Base-by-base conservation (phyloP, 1,140 invertebrate genomes). In the Tetramorium parvispinum region DNA sequence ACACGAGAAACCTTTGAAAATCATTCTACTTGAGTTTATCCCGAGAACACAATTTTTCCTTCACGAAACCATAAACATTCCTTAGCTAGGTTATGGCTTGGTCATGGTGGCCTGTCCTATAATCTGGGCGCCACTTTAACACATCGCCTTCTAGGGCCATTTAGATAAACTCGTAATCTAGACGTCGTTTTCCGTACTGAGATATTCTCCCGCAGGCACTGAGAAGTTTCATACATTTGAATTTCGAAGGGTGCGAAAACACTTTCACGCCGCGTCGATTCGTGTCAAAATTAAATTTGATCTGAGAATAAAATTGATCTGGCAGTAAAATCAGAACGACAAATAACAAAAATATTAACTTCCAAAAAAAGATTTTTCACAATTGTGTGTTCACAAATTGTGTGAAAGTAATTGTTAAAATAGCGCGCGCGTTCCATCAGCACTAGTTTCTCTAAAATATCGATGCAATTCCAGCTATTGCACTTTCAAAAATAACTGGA, bases 121-220 rank as follows among this genome's bases (percentile, higher is more conserved):
- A 94, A 94, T 93, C 93, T 94, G 88, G 78, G 85, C 89, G 88
- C 85, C 86, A 89, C 89, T 92, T 92, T 92, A 91, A 86, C 91
- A 89, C 83, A 81, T 92, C 88, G 87, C 90, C 88, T 93, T 92
- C 91, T 94, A 92, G 91, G 90, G 90, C 92, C 93, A 93, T 94
- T 94, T 95, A 94, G 94, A 95, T 94, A 94, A 94, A 94, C 94
- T 94, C 92, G 94, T 94, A 94, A 94, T 94, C 93, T 94, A 93
- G 91, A 91, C 90, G 89, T 91, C 93, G 89, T 93, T 94, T 94
- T 91, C 92, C 93, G 91, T 90, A 83, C 91, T 93, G 92, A 94
- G 93, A 94, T 94, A 94, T 94, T 94, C 89, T 91, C 93, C 86
- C 89, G 88, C 63, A 91, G 92, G 92, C 91, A 86, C 91, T 90